A percentile compares a stretch with the other conserved stretches of the same genome.
phyloP scores from a whole-genome alignment of 2,113 vertebrate species.

The Geococcyx californianus region DNA sequence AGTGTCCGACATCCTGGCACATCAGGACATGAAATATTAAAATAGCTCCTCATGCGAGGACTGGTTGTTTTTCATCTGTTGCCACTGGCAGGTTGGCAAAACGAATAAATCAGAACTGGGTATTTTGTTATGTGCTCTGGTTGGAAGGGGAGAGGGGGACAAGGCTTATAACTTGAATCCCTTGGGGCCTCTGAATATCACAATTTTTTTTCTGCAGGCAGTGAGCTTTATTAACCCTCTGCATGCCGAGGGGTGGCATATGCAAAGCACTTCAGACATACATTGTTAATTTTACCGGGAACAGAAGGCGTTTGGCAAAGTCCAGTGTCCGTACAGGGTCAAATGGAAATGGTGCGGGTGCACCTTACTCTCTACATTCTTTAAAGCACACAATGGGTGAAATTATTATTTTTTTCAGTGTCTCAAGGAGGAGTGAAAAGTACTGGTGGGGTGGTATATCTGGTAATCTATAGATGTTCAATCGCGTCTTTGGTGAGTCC shows the following conservation, averaged over 20 bases:
- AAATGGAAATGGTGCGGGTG: neutral
- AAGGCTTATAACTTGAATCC: neutral
- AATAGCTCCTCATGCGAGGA: neutral
- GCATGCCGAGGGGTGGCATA: fast-evolving
- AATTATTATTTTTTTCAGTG: neutral
- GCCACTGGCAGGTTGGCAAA: neutral
- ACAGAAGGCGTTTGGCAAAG: neutral
- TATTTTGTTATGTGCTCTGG: neutral
- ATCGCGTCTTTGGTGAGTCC: neutral
- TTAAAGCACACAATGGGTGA: neutral
- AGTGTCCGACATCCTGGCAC: neutral
- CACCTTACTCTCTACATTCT: neutral
- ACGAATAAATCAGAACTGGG: neutral
- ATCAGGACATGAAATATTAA: neutral
- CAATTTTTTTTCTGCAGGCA: neutral
- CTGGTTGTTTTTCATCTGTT: neutral
- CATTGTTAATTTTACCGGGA: neutral
- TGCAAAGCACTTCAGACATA: neutral
- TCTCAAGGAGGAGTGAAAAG: neutral
- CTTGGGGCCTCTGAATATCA: neutral
- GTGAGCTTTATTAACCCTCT: neutral
- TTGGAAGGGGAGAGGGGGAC: neutral
- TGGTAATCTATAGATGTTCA: neutral
- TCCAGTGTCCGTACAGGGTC: neutral
- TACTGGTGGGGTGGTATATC: neutral